Evolutionary conservation across 2,797 vertebrate species (phyloP).

Genomic region (Tapera naevia): DNA sequence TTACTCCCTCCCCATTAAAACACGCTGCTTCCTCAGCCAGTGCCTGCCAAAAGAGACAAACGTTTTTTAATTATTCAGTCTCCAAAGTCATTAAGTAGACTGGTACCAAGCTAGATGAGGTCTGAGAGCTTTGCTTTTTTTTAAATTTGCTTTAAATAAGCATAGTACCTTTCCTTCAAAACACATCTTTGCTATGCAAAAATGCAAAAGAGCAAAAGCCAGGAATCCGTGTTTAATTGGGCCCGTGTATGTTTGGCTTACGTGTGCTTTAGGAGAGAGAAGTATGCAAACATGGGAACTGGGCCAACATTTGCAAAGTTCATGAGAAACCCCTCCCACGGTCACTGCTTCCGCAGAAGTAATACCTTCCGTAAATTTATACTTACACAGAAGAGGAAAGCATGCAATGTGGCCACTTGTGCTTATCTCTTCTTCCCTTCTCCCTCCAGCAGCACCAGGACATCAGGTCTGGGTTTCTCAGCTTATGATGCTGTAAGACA

Average conservation of each 20-base stretch:
- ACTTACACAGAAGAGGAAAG: neutral
- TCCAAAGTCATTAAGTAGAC: neutral
- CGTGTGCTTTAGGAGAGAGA: neutral
- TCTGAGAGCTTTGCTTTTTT: neutral
- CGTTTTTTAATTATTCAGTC: neutral
- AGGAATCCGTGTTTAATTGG: neutral
- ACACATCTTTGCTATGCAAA: neutral
- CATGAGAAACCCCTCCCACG: neutral
- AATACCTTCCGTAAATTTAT: neutral
- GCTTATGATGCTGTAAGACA: neutral
- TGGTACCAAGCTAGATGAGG: neutral
- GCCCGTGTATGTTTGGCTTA: neutral
- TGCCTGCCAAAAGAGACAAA: neutral
- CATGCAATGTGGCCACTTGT: neutral
- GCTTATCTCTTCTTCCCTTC: neutral
- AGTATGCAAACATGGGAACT: slow-evolving; percentile 11
- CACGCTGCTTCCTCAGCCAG: neutral
- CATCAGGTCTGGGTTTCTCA: neutral
- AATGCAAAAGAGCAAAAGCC: neutral
- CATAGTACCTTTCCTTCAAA: neutral
- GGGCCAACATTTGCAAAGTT: slow-evolving; percentile 23
- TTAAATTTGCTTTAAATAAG: neutral
- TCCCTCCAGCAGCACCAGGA: neutral
- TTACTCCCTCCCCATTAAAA: neutral
- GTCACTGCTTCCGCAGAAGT: neutral